Percentiles rank a stretch among this genome's conserved stretches.
phyloP scores from a whole-genome alignment of 2,113 vertebrate genomes.

The Motacilla alba region DNA sequence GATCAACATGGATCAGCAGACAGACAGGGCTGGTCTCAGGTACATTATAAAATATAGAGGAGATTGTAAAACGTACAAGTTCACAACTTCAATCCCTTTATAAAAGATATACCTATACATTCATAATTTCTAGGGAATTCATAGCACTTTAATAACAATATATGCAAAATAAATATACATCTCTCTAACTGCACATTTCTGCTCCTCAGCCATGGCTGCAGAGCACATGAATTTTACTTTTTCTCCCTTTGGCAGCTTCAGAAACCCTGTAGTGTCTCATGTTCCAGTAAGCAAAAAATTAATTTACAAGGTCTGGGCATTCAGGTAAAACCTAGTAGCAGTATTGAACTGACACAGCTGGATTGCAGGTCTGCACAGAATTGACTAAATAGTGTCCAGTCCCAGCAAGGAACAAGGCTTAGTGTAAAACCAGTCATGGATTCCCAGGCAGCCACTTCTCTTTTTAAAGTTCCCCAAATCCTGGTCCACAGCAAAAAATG shows the following conservation, averaged over 20 bases:
- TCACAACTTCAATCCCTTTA: neutral
- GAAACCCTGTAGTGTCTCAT: neutral
- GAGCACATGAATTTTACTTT: neutral
- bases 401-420: neutral
- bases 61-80: neutral
- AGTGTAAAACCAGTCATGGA: constrained; percentile 2
- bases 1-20: neutral
- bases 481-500: neutral
- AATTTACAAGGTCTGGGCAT: neutral
- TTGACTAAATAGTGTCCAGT: neutral
- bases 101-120: neutral
- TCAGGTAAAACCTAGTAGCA: constrained; percentile 31
- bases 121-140: neutral
- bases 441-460: neutral
- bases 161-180: neutral
- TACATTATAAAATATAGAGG: neutral
- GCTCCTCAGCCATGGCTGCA: neutral
- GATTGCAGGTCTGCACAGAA: neutral
- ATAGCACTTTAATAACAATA: neutral
- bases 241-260: neutral
- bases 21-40: neutral
- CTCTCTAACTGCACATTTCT: neutral
- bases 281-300: neutral
- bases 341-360: constrained; percentile 19
- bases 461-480: neutral